Conservation (phyloP, 1,140 invertebrate species). For the Pachyrhynchus sulphureomaculatus region DNA sequence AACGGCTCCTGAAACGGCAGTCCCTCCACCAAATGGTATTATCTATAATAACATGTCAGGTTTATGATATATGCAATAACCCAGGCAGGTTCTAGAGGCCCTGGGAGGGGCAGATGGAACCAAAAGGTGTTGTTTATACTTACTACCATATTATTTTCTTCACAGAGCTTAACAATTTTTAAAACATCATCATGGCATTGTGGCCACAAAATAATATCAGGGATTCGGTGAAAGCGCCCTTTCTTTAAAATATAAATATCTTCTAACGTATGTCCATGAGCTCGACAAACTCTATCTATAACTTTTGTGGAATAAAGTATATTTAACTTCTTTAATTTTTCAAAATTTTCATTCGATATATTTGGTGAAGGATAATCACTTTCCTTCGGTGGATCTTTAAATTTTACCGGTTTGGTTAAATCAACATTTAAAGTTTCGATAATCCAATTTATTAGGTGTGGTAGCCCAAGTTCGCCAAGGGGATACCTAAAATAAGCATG, state of each 20-base stretch:
- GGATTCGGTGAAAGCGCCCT: constrained; percentile 78
- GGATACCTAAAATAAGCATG: constrained; percentile 79
- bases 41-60: constrained; percentile 21
- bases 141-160: constrained; percentile 69
- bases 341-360: constrained; percentile 58
- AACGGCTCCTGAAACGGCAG: constrained; percentile 89
- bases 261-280: constrained; percentile 92
- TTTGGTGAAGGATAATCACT: constrained; percentile 58
- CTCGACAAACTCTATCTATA: constrained; percentile 81
- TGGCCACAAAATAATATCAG: constrained; percentile 94
- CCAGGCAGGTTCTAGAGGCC: too few relatives aligned
- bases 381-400: constrained; percentile 56
- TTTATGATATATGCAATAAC: too few relatives aligned
- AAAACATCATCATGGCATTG: constrained; percentile 79
- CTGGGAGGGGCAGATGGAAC: too few relatives aligned
- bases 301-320: constrained; percentile 72
- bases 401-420: constrained; percentile 47
- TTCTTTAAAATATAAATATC: constrained; percentile 78
- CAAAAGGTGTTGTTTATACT: too few relatives aligned
- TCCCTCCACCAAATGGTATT: constrained; percentile 96
- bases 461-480: constrained; percentile 75
- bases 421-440: constrained; percentile 70
- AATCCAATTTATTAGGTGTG: constrained; percentile 82
- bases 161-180: constrained; percentile 76
- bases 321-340: constrained; percentile 60